phyloP scores from a whole-genome alignment of 1,140 invertebrate genomes.

The Adoxophyes honmai region DNA sequence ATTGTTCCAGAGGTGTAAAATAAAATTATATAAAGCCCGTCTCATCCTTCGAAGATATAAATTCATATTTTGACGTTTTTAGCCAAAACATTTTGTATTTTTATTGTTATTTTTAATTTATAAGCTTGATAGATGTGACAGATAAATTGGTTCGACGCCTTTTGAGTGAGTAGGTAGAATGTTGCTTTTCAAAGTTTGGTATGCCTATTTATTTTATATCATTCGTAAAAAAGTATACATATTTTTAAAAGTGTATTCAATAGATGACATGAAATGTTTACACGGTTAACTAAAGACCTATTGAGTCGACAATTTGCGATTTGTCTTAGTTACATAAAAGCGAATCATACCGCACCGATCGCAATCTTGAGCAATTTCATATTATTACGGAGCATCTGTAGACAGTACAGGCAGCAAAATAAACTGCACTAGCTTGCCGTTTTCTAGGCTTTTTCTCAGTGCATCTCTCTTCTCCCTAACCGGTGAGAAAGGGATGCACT shows the following conservation, averaged over 20 bases:
- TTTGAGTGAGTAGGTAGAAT: slow-evolving; percentile 4
- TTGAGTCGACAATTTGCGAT: slow-evolving; percentile 64
- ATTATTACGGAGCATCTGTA: slow-evolving; percentile 45
- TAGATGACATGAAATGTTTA: background rate
- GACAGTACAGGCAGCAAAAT: slow-evolving; percentile 36
- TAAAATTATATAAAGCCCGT: slow-evolving; percentile 37
- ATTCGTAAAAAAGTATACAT: no score
- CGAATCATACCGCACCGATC: slow-evolving; percentile 56
- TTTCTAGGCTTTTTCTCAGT: no score
- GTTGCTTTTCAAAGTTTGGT: no score
- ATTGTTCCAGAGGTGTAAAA: slow-evolving; percentile 68
- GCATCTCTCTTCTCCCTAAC: no score
- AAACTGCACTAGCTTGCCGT: no score
- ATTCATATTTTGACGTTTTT: slow-evolving; percentile 64
- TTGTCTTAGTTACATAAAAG: slow-evolving; percentile 57
- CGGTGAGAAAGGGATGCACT: no score
- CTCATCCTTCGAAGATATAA: slow-evolving; percentile 43
- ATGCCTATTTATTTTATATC: no score
- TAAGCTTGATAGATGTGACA: slow-evolving; percentile 48
- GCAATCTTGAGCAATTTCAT: slow-evolving; percentile 60
- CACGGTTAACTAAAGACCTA: slow-evolving; percentile 37
- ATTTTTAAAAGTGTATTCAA: no score
- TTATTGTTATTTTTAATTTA: slow-evolving; percentile 61
- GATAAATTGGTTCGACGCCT: slow-evolving; percentile 18
- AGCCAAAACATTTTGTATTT: slow-evolving; percentile 59